These are phyloP conservation scores for Himalopsyche anomala DNA, from an alignment of 2,888 invertebrate genomes.

Conservation along the genomic window DNA sequence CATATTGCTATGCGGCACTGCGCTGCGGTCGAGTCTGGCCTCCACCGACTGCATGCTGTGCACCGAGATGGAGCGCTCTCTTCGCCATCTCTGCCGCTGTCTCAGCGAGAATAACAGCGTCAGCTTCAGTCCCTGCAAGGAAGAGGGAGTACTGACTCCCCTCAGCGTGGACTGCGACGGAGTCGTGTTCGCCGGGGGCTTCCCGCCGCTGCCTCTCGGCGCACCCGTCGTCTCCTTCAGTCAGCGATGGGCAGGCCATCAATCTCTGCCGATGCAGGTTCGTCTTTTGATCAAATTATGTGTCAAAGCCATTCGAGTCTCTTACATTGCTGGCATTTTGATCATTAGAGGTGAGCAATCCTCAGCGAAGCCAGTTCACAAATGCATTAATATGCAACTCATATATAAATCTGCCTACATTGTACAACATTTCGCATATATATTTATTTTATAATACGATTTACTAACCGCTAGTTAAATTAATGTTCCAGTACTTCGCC, in stretches of 20 bases:
- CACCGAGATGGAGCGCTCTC: constrained; percentile 84
- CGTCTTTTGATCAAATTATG: constrained; percentile 64
- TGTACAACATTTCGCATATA: no score
- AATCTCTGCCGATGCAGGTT: constrained; percentile 87
- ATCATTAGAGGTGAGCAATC: no score
- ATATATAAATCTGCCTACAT: no score
- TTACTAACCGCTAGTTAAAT: neutral
- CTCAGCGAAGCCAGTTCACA: no score
- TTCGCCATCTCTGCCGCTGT: constrained; percentile 85
- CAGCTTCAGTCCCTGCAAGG: constrained; percentile 71
- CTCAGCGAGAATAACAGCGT: constrained; percentile 75
- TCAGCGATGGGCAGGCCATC: constrained; percentile 88
- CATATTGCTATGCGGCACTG: neutral
- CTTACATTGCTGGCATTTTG: no score
- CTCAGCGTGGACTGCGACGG: constrained; percentile 90
- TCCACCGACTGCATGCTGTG: constrained; percentile 82
- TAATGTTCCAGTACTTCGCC: constrained; percentile 79
- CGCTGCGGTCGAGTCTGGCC: neutral
- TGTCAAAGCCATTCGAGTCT: no score
- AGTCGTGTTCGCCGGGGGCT: constrained; percentile 88
- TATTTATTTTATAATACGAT: no score
- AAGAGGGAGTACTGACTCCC: constrained; percentile 75
- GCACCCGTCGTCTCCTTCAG: constrained; percentile 88
- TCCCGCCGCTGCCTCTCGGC: constrained; percentile 85
- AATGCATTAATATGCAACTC: no score